These are phyloP conservation scores for Mesoclemmys tuberculata DNA, from an alignment of 2,113 vertebrate species.

Conservation along the genomic window DNA sequence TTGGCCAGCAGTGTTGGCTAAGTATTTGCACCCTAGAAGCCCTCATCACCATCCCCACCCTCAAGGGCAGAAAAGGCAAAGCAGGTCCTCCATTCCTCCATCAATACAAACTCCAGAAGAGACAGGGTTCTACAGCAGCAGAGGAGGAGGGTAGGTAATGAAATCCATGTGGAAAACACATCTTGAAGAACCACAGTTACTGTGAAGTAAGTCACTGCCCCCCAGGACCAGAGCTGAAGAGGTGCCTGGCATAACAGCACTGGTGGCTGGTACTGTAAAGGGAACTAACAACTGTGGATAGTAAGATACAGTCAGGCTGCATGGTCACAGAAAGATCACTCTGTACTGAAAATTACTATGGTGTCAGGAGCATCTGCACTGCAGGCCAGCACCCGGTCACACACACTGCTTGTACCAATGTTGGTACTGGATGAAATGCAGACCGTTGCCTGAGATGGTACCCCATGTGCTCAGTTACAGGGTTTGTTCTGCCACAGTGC, in stretches of 20 bases:
- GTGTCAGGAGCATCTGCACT: neutral
- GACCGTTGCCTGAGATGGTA: neutral
- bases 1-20: neutral
- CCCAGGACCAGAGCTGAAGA: neutral
- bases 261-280: neutral
- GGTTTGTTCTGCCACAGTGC: too few relatives aligned
- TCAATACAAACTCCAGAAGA: too few relatives aligned
- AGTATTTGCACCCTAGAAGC: neutral
- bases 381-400: neutral
- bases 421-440: neutral
- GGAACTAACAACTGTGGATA: neutral
- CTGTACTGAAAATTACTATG: neutral
- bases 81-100: neutral
- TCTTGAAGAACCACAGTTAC: too few relatives aligned
- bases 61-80: neutral
- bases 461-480: neutral
- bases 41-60: neutral
- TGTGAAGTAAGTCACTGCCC: neutral
- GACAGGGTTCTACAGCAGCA: neutral
- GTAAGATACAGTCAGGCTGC: neutral
- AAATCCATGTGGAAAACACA: too few relatives aligned
- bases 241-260: neutral
- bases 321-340: neutral
- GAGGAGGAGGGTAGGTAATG: too few relatives aligned
- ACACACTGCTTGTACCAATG: neutral